Evolutionary conservation across 2,888 invertebrate genomes (phyloP).

Genomic region (Elysia crispata): DNA sequence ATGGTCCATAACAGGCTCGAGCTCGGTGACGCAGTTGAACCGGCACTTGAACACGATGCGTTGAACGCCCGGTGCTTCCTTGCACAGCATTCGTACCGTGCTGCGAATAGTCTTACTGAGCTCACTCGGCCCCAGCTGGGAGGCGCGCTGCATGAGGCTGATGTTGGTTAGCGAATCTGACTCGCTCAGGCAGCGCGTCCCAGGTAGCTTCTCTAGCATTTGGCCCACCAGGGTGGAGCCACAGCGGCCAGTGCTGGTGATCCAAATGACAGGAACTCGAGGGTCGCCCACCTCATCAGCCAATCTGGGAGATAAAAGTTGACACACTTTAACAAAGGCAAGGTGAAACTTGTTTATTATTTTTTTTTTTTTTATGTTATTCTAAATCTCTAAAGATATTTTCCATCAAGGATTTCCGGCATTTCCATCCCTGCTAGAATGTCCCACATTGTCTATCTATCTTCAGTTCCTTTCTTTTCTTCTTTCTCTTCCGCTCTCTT

Average conservation of each 20-base stretch:
- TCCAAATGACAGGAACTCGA: slow-evolving; percentile 52
- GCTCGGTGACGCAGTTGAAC: slow-evolving; percentile 48
- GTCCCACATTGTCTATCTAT: too few relatives aligned
- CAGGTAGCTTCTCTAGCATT: slow-evolving; percentile 57
- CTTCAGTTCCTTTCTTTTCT: too few relatives aligned
- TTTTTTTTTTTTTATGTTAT: too few relatives aligned
- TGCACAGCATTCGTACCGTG: slow-evolving; percentile 51
- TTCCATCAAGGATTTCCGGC: too few relatives aligned
- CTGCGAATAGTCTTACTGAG: slow-evolving; percentile 48
- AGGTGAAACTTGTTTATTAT: too few relatives aligned
- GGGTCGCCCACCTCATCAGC: slow-evolving; percentile 55
- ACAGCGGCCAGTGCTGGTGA: slow-evolving; percentile 61
- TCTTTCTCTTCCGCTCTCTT: too few relatives aligned
- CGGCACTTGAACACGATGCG: slow-evolving; percentile 55
- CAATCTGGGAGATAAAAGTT: slow-evolving; percentile 35
- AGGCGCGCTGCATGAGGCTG: slow-evolving; percentile 34
- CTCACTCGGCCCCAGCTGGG: slow-evolving; percentile 29
- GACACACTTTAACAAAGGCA: too few relatives aligned
- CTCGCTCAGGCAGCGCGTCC: slow-evolving; percentile 54
- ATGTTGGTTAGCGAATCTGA: slow-evolving; percentile 57
- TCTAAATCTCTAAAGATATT: too few relatives aligned
- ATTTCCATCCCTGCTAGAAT: too few relatives aligned
- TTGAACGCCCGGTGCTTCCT: slow-evolving; percentile 43
- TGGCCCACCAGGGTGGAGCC: slow-evolving; percentile 60
- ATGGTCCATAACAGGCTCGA: slow-evolving; percentile 41